Conservation (phyloP, 2,113 vertebrate species). For the Coregonus clupeaformis region DNA sequence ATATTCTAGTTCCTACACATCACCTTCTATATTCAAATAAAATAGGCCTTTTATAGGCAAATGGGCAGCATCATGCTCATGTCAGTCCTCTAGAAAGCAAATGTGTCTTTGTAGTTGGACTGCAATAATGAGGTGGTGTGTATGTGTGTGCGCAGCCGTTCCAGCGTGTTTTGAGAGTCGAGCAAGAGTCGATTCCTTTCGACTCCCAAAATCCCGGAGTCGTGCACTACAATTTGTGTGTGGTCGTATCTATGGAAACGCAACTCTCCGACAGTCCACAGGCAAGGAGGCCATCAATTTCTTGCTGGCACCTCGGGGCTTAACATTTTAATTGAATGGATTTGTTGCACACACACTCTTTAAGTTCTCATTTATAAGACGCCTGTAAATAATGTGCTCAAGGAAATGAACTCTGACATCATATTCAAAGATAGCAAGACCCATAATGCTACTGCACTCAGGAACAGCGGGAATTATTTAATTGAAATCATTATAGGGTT, state of each 20-base stretch:
- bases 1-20: too few species aligned
- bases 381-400: not conserved
- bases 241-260: slow-evolving; percentile 24
- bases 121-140: too few species aligned
- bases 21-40: too few species aligned
- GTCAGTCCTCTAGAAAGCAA: too few species aligned
- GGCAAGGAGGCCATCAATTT: not conserved
- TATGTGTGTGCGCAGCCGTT: too few species aligned
- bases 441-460: slow-evolving; percentile 55
- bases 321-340: not conserved
- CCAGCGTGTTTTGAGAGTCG: too few species aligned
- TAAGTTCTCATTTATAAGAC: not conserved
- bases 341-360: not conserved
- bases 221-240: slow-evolving; percentile 1
- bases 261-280: slow-evolving; percentile 16
- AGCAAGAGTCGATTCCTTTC: too few species aligned
- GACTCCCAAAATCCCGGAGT: too few species aligned
- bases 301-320: too few species aligned
- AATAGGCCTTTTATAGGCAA: too few species aligned
- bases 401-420: slow-evolving; percentile 27
- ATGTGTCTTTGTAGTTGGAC: too few species aligned
- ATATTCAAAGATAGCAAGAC: slow-evolving; percentile 47
- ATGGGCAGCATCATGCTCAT: too few species aligned
- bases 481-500: slow-evolving; percentile 56
- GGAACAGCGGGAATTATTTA: slow-evolving; percentile 59